Percentiles rank a stretch among this genome's conserved stretches.
These are phyloP conservation scores for Ptilodon capucinus DNA, from an alignment of 2,888 invertebrate species.

Conservation along the genomic window DNA sequence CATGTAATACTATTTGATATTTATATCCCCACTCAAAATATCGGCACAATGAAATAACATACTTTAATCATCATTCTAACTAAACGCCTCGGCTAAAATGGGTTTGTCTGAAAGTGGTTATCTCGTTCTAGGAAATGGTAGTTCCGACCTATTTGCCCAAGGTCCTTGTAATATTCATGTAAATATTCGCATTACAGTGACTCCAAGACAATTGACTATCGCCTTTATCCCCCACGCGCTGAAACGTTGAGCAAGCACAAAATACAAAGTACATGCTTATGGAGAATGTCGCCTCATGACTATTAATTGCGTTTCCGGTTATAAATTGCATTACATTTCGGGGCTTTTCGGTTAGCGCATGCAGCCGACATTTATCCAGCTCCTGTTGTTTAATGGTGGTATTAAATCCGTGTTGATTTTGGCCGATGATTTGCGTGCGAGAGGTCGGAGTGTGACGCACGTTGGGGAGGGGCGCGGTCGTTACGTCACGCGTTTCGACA, in stretches of 20 bases:
- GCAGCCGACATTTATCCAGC: conserved; percentile 35
- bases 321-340: conserved; percentile 13
- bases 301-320: conserved; percentile 9
- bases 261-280: conserved; percentile 13
- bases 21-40: not conserved
- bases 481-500: conserved; percentile 72
- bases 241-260: conserved; percentile 14
- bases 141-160: no score
- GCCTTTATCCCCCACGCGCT: conserved; percentile 3
- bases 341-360: conserved; percentile 9
- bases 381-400: conserved; percentile 32
- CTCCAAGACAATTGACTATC: conserved; percentile 22
- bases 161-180: no score
- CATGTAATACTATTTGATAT: not conserved
- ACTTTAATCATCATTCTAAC: no score
- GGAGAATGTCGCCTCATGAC: conserved; percentile 13
- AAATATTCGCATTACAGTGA: conserved; percentile 8
- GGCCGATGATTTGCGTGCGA: conserved; percentile 60
- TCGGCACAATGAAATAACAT: no score
- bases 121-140: no score
- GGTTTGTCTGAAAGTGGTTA: no score
- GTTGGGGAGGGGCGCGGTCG: conserved; percentile 57
- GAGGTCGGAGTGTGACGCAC: conserved; percentile 48
- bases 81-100: no score
- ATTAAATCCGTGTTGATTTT: conserved; percentile 64